Conservation (phyloP, 2,888 invertebrate genomes). For the Diabrotica balteata region DNA sequence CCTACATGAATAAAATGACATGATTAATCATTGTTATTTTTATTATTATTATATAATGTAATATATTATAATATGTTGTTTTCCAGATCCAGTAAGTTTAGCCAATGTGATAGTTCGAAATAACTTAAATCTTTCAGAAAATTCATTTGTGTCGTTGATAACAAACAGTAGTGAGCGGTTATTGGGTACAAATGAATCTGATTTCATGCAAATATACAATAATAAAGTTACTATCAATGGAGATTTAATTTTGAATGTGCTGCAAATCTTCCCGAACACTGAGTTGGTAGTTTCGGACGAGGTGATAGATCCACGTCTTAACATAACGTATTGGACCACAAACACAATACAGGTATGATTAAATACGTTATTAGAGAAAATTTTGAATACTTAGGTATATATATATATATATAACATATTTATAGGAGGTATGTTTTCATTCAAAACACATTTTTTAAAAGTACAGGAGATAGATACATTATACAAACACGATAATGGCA, state of each 20-base stretch:
- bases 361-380: slow-evolving; percentile 3
- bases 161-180: slow-evolving; percentile 43
- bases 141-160: slow-evolving; percentile 38
- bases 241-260: slow-evolving; percentile 49
- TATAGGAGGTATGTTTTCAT: too few species aligned
- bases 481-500: too few species aligned
- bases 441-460: too few species aligned
- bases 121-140: slow-evolving; percentile 44
- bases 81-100: slow-evolving; percentile 51
- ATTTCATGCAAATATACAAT: slow-evolving; percentile 54
- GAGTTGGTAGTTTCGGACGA: slow-evolving; percentile 45
- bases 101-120: slow-evolving; percentile 45
- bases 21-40: too few species aligned
- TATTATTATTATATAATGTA: too few species aligned
- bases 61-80: background rate
- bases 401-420: too few species aligned
- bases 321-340: slow-evolving; percentile 54
- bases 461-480: too few species aligned
- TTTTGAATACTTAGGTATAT: too few species aligned
- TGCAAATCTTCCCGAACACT: slow-evolving; percentile 41
- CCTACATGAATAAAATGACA: too few species aligned
- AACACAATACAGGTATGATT: slow-evolving; percentile 49
- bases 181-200: slow-evolving; percentile 49
- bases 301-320: slow-evolving; percentile 40
- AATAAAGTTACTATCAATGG: slow-evolving; percentile 53